Conservation (phyloP, 1,140 invertebrate species). For the Calliopsis andreniformis region DNA sequence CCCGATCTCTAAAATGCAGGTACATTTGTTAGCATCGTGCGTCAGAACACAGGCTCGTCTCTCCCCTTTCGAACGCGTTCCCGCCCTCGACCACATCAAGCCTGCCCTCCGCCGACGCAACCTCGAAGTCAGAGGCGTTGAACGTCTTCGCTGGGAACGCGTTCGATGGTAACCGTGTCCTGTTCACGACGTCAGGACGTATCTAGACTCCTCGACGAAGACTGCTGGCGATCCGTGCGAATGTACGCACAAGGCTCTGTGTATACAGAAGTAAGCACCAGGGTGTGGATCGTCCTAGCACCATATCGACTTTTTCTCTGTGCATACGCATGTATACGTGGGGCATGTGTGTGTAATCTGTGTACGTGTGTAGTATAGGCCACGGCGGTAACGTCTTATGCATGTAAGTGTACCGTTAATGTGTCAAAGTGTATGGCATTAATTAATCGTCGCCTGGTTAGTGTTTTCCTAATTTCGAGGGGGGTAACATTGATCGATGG, state of each 20-base stretch:
- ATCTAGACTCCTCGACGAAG: constrained; percentile 60
- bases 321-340: constrained; percentile 26
- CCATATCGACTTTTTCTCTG: constrained; percentile 69
- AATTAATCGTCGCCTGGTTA: constrained; percentile 44
- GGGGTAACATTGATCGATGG: constrained; percentile 36
- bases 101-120: not conserved
- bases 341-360: not conserved
- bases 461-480: constrained; percentile 25
- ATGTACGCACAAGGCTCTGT: constrained; percentile 49
- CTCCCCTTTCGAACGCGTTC: constrained; percentile 25
- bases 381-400: constrained; percentile 58
- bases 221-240: constrained; percentile 53
- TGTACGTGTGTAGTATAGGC: constrained; percentile 57
- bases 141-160: constrained; percentile 22
- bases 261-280: constrained; percentile 68
- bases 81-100: not conserved
- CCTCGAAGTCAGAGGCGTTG: not conserved
- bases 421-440: constrained; percentile 36
- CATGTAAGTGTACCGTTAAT: constrained; percentile 19
- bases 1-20: constrained; percentile 68
- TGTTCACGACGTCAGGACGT: constrained; percentile 61
- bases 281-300: constrained; percentile 73
- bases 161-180: constrained; percentile 41
- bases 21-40: constrained; percentile 67
- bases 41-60: constrained; percentile 36